Conservation (phyloP, 2,797 vertebrate species). For the Monodelphis domestica region DNA sequence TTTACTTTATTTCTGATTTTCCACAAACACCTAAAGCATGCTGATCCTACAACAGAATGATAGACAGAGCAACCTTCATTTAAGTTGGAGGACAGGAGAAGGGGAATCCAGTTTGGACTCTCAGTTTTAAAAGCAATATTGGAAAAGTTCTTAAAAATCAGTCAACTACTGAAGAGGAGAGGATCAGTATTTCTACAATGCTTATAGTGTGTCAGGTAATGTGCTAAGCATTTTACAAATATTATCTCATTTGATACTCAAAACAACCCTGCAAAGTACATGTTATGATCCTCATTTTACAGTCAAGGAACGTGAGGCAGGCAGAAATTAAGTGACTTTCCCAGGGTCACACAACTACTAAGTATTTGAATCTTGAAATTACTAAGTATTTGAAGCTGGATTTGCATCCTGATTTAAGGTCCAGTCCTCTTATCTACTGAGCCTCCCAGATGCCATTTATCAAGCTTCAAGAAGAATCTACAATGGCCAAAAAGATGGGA, state of each 20-base stretch:
- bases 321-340: not conserved
- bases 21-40: not conserved
- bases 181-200: not conserved
- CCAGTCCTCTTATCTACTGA: not conserved
- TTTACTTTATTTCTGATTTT: conserved; percentile 13
- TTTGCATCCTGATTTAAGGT: not conserved
- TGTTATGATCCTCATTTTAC: not conserved
- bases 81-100: not conserved
- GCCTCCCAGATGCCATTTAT: not conserved
- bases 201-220: not conserved
- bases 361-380: not conserved
- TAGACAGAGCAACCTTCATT: not conserved
- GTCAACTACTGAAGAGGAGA: not conserved
- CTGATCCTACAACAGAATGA: not conserved
- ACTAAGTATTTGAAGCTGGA: not conserved
- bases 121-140: not conserved
- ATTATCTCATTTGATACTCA: not conserved
- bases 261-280: not conserved
- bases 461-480: conserved; percentile 15
- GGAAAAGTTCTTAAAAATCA: not conserved
- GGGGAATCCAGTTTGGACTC: not conserved
- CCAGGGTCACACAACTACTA: not conserved
- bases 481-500: not conserved
- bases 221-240: not conserved
- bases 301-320: not conserved